phyloP scores from a whole-genome alignment of 2,888 invertebrate species.

The Liopterus haemorrhoidalis region DNA sequence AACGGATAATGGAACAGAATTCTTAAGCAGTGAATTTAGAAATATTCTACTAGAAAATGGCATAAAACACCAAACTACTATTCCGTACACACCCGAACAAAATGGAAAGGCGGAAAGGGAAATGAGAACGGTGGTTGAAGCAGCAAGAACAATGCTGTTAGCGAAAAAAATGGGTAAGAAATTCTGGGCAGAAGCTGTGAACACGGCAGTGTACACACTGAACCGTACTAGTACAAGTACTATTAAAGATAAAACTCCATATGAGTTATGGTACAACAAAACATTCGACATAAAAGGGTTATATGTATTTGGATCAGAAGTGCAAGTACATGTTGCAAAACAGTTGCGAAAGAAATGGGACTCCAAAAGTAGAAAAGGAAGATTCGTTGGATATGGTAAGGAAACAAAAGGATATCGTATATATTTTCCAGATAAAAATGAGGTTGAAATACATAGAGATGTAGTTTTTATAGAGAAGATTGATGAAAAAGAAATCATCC shows the following conservation, averaged over 20 bases:
- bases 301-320: conserved; percentile 39
- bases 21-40: conserved; percentile 30
- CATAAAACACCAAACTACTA: conserved; percentile 35
- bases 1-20: conserved; percentile 37
- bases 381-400: conserved; percentile 41
- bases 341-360: conserved; percentile 38
- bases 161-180: conserved; percentile 30
- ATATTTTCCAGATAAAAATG: conserved; percentile 25
- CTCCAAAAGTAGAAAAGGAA: conserved; percentile 35
- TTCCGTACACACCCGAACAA: conserved; percentile 39
- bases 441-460: too few species aligned
- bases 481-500: too few species aligned
- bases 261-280: conserved; percentile 39
- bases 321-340: conserved; percentile 38
- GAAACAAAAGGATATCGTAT: conserved; percentile 27
- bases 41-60: conserved; percentile 30
- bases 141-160: conserved; percentile 34
- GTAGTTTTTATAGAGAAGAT: too few species aligned
- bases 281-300: conserved; percentile 38
- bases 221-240: conserved; percentile 29
- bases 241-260: conserved; percentile 33
- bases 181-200: conserved; percentile 39
- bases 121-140: conserved; percentile 38
- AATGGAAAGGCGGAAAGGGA: conserved; percentile 40
- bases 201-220: conserved; percentile 28